A percentile compares a stretch with the other conserved stretches of the same genome.
Evolutionary conservation across 2,888 invertebrate genomes (phyloP).

Genomic region (Nymphalis urticae): DNA sequence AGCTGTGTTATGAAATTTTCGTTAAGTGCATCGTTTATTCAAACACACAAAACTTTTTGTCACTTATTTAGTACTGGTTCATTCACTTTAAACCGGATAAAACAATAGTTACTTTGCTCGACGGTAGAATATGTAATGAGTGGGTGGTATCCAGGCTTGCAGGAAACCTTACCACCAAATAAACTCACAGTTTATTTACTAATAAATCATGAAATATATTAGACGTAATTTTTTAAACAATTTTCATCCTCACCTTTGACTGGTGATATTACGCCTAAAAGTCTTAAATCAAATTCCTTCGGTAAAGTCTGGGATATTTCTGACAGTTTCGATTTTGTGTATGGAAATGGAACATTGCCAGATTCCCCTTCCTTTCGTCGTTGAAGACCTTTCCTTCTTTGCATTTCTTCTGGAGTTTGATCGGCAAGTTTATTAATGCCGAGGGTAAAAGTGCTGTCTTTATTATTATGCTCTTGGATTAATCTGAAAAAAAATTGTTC

Average conservation of each 20-base stretch:
- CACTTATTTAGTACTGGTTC: too few relatives aligned
- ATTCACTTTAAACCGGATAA: too few relatives aligned
- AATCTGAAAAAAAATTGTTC: conserved; percentile 44
- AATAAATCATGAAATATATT: too few relatives aligned
- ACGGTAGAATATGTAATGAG: too few relatives aligned
- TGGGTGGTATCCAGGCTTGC: too few relatives aligned
- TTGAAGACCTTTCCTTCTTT: conserved; percentile 49
- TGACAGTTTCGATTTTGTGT: conserved; percentile 46
- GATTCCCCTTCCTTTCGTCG: conserved; percentile 48
- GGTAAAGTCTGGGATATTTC: conserved; percentile 49
- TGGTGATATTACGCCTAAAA: conserved; percentile 54
- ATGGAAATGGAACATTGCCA: conserved; percentile 61
- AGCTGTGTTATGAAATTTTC: too few relatives aligned
- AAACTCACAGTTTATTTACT: too few relatives aligned
- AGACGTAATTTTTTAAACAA: not conserved
- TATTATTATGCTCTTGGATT: conserved; percentile 50
- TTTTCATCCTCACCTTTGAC: conserved; percentile 51
- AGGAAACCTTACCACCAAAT: too few relatives aligned
- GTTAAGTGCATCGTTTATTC: too few relatives aligned
- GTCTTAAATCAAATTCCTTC: conserved; percentile 55
- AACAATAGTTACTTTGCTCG: too few relatives aligned
- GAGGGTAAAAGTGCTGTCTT: conserved; percentile 58
- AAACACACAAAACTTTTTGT: too few relatives aligned
- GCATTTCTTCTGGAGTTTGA: conserved; percentile 58
- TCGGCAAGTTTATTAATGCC: conserved; percentile 64